Percentiles rank a stretch among this genome's conserved stretches.
Evolutionary conservation across 2,113 vertebrate species (phyloP).

Genomic region (Boleophthalmus pectinirostris): DNA sequence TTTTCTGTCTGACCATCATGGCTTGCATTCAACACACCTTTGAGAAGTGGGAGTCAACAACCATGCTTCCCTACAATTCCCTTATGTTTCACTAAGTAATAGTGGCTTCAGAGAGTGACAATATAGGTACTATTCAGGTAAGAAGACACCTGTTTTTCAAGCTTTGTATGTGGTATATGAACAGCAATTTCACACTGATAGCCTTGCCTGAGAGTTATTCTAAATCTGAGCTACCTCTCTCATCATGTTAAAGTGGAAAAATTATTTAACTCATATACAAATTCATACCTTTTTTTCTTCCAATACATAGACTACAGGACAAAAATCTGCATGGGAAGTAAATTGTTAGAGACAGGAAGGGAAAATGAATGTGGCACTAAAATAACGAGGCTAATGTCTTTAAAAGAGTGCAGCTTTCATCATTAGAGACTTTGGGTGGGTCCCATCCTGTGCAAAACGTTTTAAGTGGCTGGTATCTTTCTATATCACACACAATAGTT

Average conservation of each 20-base stretch:
- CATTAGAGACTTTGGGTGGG: conserved; percentile 39
- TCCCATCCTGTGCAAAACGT: conserved; percentile 45
- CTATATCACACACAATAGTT: conserved; percentile 19
- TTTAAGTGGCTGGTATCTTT: conserved; percentile 36
- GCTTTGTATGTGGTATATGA: no score
- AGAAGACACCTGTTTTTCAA: no score
- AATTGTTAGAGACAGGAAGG: conserved; percentile 60
- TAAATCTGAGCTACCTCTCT: neutral
- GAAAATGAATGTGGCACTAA: conserved; percentile 25
- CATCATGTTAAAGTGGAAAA: neutral
- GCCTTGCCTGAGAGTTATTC: no score
- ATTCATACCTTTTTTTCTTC: neutral
- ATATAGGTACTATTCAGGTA: no score
- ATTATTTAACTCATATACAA: neutral
- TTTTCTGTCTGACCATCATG: neutral
- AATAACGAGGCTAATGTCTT: conserved; percentile 6
- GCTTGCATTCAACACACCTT: neutral
- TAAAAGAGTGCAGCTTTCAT: conserved; percentile 39
- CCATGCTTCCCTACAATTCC: neutral
- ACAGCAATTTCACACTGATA: no score
- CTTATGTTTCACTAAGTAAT: neutral
- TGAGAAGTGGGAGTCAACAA: neutral
- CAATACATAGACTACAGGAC: neutral
- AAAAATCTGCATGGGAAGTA: conserved; percentile 39
- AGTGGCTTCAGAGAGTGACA: neutral